Conservation (phyloP, 2,113 vertebrate genomes). For the Crotalus helleri region DNA sequence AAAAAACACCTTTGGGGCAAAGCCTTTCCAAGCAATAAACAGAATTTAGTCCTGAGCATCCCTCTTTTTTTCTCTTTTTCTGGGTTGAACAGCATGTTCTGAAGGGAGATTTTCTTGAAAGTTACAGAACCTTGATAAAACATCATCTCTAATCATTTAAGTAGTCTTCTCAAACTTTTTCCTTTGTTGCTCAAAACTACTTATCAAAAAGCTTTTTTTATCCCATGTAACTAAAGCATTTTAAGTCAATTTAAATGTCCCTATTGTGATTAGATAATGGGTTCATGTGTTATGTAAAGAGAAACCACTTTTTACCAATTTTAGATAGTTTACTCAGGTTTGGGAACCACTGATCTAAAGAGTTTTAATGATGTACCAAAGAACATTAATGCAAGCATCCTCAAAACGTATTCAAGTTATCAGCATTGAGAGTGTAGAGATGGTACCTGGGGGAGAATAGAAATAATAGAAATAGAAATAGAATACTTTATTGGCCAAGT, state of each 20-base stretch:
- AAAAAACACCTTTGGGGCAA: background rate
- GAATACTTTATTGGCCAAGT: too few relatives aligned
- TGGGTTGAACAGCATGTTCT: background rate
- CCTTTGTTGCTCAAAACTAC: background rate
- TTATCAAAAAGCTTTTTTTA: background rate
- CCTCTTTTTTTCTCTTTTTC: background rate
- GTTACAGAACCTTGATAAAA: background rate
- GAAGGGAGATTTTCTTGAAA: background rate
- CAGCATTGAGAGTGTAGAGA: background rate
- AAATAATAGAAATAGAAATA: too few relatives aligned
- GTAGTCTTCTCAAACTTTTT: background rate
- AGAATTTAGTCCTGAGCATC: background rate
- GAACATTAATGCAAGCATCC: background rate
- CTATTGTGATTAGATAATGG: background rate
- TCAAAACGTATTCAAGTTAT: background rate
- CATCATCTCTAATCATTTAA: background rate
- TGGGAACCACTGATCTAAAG: background rate
- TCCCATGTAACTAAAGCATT: background rate
- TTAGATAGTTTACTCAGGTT: background rate
- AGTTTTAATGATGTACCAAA: background rate
- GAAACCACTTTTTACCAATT: background rate
- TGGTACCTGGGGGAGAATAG: too few relatives aligned
- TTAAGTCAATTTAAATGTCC: background rate
- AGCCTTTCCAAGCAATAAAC: background rate
- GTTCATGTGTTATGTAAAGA: background rate